Conservation (phyloP, 2,888 invertebrate species). For the Chloroclystis v-ata region DNA sequence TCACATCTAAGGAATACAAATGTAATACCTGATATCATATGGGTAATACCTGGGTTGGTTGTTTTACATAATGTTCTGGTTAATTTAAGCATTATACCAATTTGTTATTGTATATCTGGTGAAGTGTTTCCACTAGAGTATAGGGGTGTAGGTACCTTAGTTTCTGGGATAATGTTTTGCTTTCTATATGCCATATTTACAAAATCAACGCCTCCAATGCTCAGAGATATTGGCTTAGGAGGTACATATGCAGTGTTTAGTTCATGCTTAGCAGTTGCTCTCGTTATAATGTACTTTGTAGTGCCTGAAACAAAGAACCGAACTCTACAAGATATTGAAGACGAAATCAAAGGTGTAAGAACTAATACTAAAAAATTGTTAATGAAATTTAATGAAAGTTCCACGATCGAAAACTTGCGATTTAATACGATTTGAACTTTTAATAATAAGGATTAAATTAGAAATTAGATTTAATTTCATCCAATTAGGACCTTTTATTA, state of each 20-base stretch:
- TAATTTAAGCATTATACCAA: constrained; percentile 37
- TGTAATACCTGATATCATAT: not conserved
- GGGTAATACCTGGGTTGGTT: not conserved
- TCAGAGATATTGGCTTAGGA: not conserved
- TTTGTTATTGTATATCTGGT: constrained; percentile 34
- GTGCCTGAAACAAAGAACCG: not conserved
- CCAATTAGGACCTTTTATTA: no score
- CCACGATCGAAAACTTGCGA: no score
- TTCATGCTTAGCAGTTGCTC: not conserved
- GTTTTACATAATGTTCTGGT: constrained; percentile 26
- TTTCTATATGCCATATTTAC: not conserved
- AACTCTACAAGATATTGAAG: constrained; percentile 4
- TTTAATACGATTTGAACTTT: no score
- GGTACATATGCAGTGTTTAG: not conserved
- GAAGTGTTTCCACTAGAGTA: constrained; percentile 47
- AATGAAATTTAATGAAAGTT: not conserved
- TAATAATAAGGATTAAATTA: no score
- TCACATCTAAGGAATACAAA: not conserved
- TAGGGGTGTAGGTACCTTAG: constrained; percentile 31
- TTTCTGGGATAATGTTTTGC: not conserved
- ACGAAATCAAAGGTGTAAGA: constrained; percentile 1
- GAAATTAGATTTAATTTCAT: no score
- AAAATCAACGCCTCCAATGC: not conserved
- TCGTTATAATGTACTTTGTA: not conserved
- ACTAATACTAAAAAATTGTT: not conserved